Evolutionary conservation across 2,888 invertebrate species (phyloP), one percentile per base, ranked within the genome.

Genomic region (Agriopis marginaria): DNA sequence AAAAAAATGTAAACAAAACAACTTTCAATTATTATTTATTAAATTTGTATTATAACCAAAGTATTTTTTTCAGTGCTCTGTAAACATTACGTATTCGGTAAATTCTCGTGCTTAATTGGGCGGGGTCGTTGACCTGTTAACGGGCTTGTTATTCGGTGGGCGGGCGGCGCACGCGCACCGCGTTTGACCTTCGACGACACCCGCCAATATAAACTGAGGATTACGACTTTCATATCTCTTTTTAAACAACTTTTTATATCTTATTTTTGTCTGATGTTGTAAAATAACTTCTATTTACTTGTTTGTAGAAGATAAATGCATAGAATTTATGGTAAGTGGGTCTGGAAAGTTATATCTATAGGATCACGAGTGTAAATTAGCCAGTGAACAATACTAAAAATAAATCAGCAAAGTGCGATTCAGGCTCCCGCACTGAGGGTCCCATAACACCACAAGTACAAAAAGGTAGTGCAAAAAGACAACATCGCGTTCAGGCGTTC

Each of bases 141-240:
- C 82, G 77, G 79, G 75, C 73, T 84, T 89, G 87, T 90, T 91
- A 86, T 83, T 83, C 76, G 77, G 86, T 85, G 84, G 88, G 89
- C 87, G 89, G 88, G 86, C 87, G 85, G 86, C 85, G 86, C 83
- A 83, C 81, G 82, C 85, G 83, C 82, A 78, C 70, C 76, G 71
- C 71, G 77, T 62, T 64, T 83, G 89, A 91, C 91, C 90, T 92
- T 92, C 89, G 74, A 74, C 80, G 89, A 89, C 88, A 86, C 79
- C 79, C 75, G 77, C 80, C 79, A 79, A 86, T 87, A 86, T 67
- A 71, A 79, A 81, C 78, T n/a, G 76, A 77, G 79, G 79, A 74
- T 75, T 68, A 71, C 71, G 71, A 74, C 56, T 70, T 71, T 80
- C 40, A 45, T 45, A 59, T 23, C 42, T 56, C 14, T 0, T 56